Evolutionary conservation across 2,113 vertebrate species (phyloP), one percentile per base, ranked within the genome.

Genomic region (Lagenorhynchus albirostris): DNA sequence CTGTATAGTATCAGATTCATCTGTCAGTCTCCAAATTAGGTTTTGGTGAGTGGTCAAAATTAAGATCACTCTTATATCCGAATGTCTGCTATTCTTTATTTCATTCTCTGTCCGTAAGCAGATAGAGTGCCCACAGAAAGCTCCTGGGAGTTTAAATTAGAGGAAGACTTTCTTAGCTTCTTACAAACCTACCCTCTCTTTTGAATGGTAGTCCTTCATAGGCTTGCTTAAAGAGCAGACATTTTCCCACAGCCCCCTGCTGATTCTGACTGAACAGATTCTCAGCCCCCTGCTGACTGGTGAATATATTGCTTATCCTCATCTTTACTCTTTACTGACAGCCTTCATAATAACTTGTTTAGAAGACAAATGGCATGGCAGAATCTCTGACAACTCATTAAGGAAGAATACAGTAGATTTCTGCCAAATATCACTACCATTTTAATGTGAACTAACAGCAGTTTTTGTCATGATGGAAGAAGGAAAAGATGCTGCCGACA

Each of bases 211-310:
- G 98, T 95, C 91, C 97, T 97, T 98, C 97, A 92, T 92, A 96
- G 96, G n/a, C 70, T 95, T 2, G 93, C 98, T 97, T 88, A 91
- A 98, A 96, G 98, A 97, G 97, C 94, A 67, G 98, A 87, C 97
- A 17, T 9, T 98, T 99, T 99, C 98, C 98, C 98, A 98, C 95
- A 95, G 97, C 95, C 98, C 96, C 98, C 98, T 63, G 98, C 98
- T 98, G 98, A 94, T 98, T 96, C 98, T 96, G 96, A 98, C 98
- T 97, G 98, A 98, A 97, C 98, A 95, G 97, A 94, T 88, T 98
- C 98, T 74, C 95, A 96, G 96, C 98, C 98, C 98, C 98, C 98
- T 81, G 97, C 98, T 95, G 97, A 89, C 98, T 96, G 86, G 97
- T 97, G 97, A 91, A 97, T 94, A 95, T 97, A 97, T 86, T 97